These are phyloP conservation scores for Coturnix japonica DNA, from an alignment of 2,113 vertebrate genomes.

Conservation along the genomic window DNA sequence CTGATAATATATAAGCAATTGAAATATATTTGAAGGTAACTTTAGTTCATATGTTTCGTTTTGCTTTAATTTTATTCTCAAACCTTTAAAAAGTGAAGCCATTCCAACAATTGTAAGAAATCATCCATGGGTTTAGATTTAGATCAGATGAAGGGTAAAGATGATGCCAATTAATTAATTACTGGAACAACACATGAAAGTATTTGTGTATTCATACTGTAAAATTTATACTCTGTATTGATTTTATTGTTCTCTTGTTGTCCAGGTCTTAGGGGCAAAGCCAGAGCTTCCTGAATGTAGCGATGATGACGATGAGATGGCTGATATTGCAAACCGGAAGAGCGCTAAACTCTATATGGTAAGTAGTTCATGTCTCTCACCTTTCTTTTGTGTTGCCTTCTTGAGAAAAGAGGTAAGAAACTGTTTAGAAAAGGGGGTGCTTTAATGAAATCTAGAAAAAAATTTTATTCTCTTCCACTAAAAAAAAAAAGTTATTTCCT, in stretches of 20 bases:
- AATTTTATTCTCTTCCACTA: too few species aligned
- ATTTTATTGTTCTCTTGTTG: not conserved
- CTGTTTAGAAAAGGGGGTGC: not conserved
- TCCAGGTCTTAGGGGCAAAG: constrained; percentile 86
- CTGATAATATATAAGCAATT: not conserved
- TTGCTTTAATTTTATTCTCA: not conserved
- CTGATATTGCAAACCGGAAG: constrained; percentile 89
- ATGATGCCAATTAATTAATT: fast-evolving
- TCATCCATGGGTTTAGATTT: not conserved
- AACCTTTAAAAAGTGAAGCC: not conserved
- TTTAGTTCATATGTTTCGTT: not conserved
- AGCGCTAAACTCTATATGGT: constrained; percentile 91
- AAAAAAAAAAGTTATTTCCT: not conserved
- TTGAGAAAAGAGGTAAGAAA: not conserved
- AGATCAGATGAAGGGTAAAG: not conserved
- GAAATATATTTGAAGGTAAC: not conserved
- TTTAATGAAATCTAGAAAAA: not conserved
- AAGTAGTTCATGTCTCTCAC: not conserved
- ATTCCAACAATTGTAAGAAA: not conserved
- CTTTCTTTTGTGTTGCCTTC: not conserved
- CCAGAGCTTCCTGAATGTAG: constrained; percentile 76
- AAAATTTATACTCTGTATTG: not conserved
- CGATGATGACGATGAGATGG: constrained; percentile 80
- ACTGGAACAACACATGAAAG: fast-evolving
- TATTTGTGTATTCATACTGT: not conserved